phyloP scores from a whole-genome alignment of 2,797 vertebrate species.

The Spinibarbus caldwelli region DNA sequence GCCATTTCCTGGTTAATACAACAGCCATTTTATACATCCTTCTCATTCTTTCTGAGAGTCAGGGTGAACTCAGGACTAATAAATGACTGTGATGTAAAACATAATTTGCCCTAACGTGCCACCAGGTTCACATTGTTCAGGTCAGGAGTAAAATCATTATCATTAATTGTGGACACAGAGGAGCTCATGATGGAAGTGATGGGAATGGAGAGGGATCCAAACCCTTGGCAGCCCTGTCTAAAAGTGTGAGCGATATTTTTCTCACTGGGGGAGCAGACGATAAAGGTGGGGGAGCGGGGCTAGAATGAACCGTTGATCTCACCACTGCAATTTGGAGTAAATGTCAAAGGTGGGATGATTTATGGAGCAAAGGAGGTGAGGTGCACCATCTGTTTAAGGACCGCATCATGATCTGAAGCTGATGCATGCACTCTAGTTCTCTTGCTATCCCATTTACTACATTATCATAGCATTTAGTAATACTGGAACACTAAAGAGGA shows the following conservation, averaged over 20 bases:
- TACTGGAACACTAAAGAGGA: neutral
- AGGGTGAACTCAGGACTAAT: neutral
- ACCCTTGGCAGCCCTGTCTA: slow-evolving; percentile 13
- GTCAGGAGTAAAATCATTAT: slow-evolving; percentile 27
- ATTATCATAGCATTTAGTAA: neutral
- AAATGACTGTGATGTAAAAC: slow-evolving; percentile 9
- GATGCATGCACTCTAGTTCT: neutral
- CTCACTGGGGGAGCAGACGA: neutral
- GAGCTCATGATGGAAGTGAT: slow-evolving; percentile 9
- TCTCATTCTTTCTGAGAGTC: neutral
- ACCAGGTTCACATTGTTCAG: neutral
- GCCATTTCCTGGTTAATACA: neutral
- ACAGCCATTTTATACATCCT: neutral
- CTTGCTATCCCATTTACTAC: neutral
- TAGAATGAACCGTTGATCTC: slow-evolving; percentile 8
- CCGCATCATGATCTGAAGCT: neutral
- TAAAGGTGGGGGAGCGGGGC: slow-evolving; percentile 11
- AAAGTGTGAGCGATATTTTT: slow-evolving; percentile 25
- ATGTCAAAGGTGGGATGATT: slow-evolving; percentile 32
- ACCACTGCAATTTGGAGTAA: slow-evolving; percentile 23
- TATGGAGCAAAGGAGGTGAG: slow-evolving; percentile 20
- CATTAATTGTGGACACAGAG: slow-evolving; percentile 27
- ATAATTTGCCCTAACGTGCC: neutral
- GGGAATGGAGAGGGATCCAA: neutral
- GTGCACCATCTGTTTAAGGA: slow-evolving; percentile 45